A percentile compares a stretch with the other conserved stretches of the same genome.
These are phyloP conservation scores for Osmoderma eremita DNA, from an alignment of 2,888 invertebrate genomes.

Conservation along the genomic window DNA sequence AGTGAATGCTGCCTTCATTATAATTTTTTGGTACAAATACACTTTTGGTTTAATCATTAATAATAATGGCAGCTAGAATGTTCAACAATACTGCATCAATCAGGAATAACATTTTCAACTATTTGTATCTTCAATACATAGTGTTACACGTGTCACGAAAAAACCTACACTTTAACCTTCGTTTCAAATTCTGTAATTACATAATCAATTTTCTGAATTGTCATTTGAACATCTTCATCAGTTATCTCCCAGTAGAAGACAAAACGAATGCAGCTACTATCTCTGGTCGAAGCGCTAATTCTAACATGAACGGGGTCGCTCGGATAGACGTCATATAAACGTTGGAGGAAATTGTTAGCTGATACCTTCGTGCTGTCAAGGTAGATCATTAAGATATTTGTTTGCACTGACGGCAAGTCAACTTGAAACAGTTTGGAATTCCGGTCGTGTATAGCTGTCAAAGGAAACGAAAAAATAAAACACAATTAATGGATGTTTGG, in stretches of 20 bases:
- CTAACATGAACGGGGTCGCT: conserved; percentile 66
- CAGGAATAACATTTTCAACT: conserved; percentile 3
- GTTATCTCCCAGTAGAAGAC: conserved; percentile 78
- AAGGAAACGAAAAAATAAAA: no score
- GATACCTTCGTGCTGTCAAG: conserved; percentile 66
- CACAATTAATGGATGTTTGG: background rate
- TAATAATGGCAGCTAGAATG: background rate
- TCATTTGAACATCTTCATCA: conserved; percentile 73
- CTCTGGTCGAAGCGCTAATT: conserved; percentile 71
- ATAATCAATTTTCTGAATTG: conserved; percentile 76
- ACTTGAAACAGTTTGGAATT: conserved; percentile 72
- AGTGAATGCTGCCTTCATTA: no score
- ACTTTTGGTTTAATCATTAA: no score
- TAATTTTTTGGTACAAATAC: no score
- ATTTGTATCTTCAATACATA: background rate
- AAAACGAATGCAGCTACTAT: conserved; percentile 71
- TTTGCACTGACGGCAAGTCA: conserved; percentile 72
- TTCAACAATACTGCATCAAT: conserved; percentile 10
- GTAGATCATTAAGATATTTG: conserved; percentile 79
- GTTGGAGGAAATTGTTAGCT: conserved; percentile 67
- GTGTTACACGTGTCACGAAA: background rate
- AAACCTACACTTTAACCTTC: conserved; percentile 42
- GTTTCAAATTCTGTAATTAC: conserved; percentile 73
- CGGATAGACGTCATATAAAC: conserved; percentile 64
- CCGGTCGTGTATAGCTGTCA: conserved; percentile 71